These are phyloP conservation scores for Trypoxylus dichotomus DNA, from an alignment of 1,140 invertebrate species.

Conservation along the genomic window DNA sequence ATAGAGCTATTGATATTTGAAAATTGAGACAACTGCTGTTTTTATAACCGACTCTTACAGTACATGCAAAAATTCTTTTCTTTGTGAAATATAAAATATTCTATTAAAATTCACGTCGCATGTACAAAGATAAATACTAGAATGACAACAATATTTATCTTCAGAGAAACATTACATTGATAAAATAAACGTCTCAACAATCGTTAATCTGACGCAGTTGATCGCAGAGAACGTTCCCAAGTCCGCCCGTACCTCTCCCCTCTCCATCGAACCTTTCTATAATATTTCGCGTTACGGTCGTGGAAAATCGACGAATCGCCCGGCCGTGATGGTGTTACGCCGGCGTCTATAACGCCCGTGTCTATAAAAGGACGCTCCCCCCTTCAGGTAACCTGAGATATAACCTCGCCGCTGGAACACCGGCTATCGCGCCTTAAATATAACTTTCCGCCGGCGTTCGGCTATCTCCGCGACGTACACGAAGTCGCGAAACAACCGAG, in stretches of 20 bases:
- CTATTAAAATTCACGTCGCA: neutral
- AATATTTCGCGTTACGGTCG: no score
- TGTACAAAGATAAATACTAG: neutral
- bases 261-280: no score
- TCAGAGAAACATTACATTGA: neutral
- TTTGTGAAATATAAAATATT: neutral
- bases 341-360: conserved; percentile 36
- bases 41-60: neutral
- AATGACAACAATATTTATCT: neutral
- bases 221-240: no score
- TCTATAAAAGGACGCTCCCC: conserved; percentile 50
- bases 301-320: neutral
- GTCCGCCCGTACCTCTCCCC: no score
- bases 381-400: conserved; percentile 46
- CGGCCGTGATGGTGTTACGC: neutral
- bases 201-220: neutral
- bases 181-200: neutral
- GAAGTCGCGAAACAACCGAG: no score
- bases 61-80: no score
- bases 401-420: conserved; percentile 16
- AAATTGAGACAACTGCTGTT: neutral
- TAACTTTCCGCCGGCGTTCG: conserved; percentile 31
- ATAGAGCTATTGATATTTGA: no score
- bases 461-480: no score
- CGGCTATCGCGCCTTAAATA: conserved; percentile 33